These are phyloP conservation scores for Tachysurus fulvidraco DNA, from an alignment of 2,113 vertebrate genomes.

Conservation along the genomic window DNA sequence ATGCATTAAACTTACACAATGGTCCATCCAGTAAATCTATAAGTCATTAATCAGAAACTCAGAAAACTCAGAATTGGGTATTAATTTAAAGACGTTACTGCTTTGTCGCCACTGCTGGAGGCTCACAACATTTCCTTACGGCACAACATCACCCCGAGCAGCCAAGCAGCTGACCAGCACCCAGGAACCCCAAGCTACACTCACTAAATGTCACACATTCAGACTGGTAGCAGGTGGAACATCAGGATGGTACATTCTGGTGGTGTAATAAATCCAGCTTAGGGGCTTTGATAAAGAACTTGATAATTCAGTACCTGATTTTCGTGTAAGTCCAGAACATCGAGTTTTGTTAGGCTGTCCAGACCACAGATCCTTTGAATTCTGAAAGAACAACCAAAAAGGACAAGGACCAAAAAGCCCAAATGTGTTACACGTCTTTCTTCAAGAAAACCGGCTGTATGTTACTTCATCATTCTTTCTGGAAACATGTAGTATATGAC, in stretches of 20 bases:
- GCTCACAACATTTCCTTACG: conserved; percentile 18
- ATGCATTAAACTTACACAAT: background rate
- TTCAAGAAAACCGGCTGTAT: background rate
- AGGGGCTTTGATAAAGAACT: background rate
- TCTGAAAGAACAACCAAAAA: conserved; percentile 69
- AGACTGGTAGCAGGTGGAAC: conserved; percentile 10
- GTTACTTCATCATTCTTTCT: background rate
- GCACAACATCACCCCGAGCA: background rate
- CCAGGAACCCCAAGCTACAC: background rate
- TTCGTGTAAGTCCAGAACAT: conserved; percentile 91
- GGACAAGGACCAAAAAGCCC: background rate
- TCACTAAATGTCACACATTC: conserved; percentile 11
- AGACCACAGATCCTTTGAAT: conserved; percentile 86
- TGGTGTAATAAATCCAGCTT: background rate
- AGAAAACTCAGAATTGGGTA: background rate
- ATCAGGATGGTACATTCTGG: background rate
- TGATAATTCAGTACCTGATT: conserved; percentile 83
- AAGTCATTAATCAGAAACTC: background rate
- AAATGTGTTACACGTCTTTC: background rate
- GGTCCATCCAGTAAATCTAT: background rate
- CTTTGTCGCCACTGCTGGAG: conserved; percentile 17
- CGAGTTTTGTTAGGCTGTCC: conserved; percentile 81
- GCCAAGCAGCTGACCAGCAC: conserved; percentile 7
- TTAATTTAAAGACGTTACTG: no score
- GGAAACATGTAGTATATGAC: background rate